Conservation (phyloP, 1,140 invertebrate genomes). For the Ephestia elutella region DNA sequence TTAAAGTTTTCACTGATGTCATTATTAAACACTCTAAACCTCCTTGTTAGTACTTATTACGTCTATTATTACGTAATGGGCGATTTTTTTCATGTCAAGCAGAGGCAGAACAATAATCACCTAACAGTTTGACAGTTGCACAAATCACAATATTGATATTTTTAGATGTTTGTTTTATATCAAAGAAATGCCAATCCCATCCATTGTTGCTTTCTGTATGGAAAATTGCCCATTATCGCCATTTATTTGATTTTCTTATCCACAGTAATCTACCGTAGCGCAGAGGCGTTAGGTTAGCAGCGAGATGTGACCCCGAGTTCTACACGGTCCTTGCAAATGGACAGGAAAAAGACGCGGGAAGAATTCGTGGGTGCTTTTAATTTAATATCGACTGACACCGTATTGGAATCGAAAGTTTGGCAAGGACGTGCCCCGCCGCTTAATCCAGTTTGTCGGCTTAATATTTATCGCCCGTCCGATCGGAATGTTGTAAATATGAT, state of each 20-base stretch:
- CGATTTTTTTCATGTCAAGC: too few species aligned
- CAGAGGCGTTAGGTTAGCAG: slow-evolving; percentile 38
- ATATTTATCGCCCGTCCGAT: slow-evolving; percentile 40
- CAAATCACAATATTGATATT: too few species aligned
- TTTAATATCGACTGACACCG: slow-evolving; percentile 72
- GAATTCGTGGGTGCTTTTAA: slow-evolving; percentile 73
- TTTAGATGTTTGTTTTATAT: too few species aligned
- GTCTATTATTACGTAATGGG: too few species aligned
- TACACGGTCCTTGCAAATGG: slow-evolving; percentile 72
- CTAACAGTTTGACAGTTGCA: too few species aligned
- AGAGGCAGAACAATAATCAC: too few species aligned
- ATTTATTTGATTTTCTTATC: slow-evolving; percentile 31
- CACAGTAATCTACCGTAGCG: slow-evolving; percentile 29
- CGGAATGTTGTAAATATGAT: slow-evolving; percentile 13
- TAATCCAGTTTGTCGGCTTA: slow-evolving; percentile 49
- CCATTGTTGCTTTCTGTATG: too few species aligned
- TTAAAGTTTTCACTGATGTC: too few species aligned
- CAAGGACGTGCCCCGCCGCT: slow-evolving; percentile 57
- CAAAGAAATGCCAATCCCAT: too few species aligned
- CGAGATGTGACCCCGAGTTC: slow-evolving; percentile 65
- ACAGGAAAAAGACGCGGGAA: slow-evolving; percentile 71
- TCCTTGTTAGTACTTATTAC: too few species aligned
- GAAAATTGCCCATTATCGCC: too few species aligned
- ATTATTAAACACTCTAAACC: too few species aligned
- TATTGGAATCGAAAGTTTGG: slow-evolving; percentile 71